These are phyloP conservation scores for Stenchaetothrips biformis DNA, from an alignment of 2,888 invertebrate genomes.

Conservation along the genomic window DNA sequence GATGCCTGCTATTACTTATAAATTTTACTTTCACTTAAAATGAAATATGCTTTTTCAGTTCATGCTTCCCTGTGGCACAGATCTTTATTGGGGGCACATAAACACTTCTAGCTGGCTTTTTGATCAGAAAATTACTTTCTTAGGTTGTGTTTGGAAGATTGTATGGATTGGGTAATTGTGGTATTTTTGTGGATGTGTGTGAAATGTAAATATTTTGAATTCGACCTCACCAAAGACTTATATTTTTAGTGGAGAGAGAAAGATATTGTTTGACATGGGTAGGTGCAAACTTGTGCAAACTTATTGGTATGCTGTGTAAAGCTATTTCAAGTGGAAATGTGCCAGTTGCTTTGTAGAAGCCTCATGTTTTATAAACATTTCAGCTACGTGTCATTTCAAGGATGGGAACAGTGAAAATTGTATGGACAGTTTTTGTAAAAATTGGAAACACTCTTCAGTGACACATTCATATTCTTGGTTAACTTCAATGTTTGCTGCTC, in stretches of 20 bases:
- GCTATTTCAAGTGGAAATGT: not conserved
- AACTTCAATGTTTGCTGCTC: too few relatives aligned
- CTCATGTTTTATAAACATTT: not conserved
- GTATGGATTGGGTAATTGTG: too few relatives aligned
- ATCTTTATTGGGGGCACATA: too few relatives aligned
- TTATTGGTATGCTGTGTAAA: not conserved
- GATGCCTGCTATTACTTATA: too few relatives aligned
- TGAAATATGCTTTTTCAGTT: too few relatives aligned
- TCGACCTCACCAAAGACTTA: conserved; percentile 7
- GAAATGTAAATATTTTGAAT: conserved; percentile 8
- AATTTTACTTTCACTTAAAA: too few relatives aligned
- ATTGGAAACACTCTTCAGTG: too few relatives aligned
- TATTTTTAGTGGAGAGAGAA: conserved; percentile 19
- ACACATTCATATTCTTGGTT: too few relatives aligned
- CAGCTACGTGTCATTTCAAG: not conserved
- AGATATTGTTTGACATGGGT: not conserved
- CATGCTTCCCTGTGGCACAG: too few relatives aligned
- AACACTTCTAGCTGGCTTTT: too few relatives aligned
- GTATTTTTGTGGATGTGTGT: not conserved
- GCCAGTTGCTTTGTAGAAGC: not conserved
- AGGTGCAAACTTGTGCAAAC: not conserved
- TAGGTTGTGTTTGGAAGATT: too few relatives aligned
- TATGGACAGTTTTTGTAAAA: not conserved
- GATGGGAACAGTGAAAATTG: not conserved
- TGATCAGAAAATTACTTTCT: too few relatives aligned